phyloP scores from a whole-genome alignment of 2,888 invertebrate species.

The Rhopalosiphum nymphaeae region DNA sequence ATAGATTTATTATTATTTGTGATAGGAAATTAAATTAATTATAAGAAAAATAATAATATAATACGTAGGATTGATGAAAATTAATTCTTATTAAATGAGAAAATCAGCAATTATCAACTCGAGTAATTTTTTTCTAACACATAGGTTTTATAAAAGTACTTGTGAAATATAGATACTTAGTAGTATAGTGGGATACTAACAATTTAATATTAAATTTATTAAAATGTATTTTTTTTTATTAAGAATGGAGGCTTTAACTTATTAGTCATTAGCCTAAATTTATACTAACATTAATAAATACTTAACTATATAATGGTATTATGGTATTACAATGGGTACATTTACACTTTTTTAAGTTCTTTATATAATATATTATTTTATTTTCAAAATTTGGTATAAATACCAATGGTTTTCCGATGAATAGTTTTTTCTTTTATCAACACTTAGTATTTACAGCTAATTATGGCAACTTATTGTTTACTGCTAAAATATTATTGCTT shows the following conservation, averaged over 20 bases:
- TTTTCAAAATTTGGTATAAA: neutral
- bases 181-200: neutral
- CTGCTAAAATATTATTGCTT: neutral
- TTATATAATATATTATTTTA: neutral
- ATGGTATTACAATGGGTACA: neutral
- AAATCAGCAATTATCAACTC: neutral
- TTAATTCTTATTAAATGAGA: neutral
- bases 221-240: neutral
- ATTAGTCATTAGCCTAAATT: neutral
- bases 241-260: neutral
- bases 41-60: neutral
- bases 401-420: neutral
- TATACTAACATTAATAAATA: neutral
- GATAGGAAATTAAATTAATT: neutral
- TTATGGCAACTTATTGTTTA: neutral
- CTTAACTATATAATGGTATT: neutral
- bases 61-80: neutral
- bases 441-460: neutral
- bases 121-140: neutral
- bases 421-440: neutral
- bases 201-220: neutral
- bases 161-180: neutral
- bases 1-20: neutral
- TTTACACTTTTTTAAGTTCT: neutral
- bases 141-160: neutral